These are phyloP conservation scores for Tinamus major DNA, from an alignment of 2,797 vertebrate genomes.

Conservation along the genomic window DNA sequence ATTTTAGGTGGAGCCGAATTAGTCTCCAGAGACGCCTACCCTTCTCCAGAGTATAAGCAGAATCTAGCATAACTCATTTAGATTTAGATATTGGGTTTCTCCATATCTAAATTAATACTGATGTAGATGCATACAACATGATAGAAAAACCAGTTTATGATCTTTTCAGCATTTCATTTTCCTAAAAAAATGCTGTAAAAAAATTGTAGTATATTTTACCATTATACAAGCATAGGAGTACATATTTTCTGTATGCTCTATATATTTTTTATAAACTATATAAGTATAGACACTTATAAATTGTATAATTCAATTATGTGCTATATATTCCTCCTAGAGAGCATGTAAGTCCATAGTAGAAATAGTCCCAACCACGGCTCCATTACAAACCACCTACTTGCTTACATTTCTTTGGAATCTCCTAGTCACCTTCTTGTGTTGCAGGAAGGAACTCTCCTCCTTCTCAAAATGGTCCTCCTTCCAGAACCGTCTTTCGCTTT, in stretches of 20 bases:
- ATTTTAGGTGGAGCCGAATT: not conserved
- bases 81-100: not conserved
- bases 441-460: not conserved
- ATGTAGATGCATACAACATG: not conserved
- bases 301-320: not conserved
- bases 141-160: not conserved
- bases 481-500: conserved; percentile 41
- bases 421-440: conserved; percentile 32
- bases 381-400: conserved; percentile 57
- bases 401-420: conserved; percentile 75
- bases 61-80: conserved; percentile 2
- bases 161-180: not conserved
- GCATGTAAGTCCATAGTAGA: not conserved
- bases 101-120: not conserved
- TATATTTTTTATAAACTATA: not conserved
- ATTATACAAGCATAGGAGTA: not conserved
- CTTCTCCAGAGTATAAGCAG: not conserved
- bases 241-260: not conserved
- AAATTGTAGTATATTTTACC: not conserved
- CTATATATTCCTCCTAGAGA: conserved; percentile 1
- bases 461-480: conserved; percentile 49
- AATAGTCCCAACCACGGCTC: not conserved
- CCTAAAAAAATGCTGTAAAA: not conserved
- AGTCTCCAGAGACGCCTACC: not conserved
- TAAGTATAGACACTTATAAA: not conserved